Conservation (phyloP, 2,888 invertebrate genomes). For the Liposcelis brunnea region DNA sequence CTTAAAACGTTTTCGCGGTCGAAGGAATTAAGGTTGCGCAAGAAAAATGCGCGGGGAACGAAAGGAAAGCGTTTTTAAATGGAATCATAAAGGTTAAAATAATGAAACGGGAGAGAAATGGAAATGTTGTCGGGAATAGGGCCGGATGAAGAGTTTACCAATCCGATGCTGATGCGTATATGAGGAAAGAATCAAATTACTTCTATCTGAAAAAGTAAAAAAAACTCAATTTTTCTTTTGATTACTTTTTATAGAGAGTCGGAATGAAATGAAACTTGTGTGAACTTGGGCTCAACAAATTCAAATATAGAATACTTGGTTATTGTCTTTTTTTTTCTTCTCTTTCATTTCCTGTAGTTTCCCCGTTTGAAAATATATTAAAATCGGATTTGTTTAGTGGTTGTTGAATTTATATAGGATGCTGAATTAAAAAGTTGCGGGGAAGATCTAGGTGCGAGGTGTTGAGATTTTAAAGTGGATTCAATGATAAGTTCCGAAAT, state of each 20-base stretch:
- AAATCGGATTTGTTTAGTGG: too few relatives aligned
- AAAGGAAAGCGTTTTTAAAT: not conserved
- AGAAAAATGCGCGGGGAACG: not conserved
- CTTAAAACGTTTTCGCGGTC: not conserved
- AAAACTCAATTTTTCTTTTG: conserved; percentile 10
- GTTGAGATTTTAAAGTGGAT: too few relatives aligned
- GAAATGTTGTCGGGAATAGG: not conserved
- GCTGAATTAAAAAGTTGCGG: too few relatives aligned
- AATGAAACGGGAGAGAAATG: not conserved
- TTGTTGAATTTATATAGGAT: too few relatives aligned
- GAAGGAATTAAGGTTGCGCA: not conserved
- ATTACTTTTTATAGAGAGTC: conserved; percentile 8
- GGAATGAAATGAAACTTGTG: not conserved
- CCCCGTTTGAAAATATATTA: too few relatives aligned
- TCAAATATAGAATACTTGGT: conserved; percentile 1
- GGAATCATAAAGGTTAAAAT: not conserved
- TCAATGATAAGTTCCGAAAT: too few relatives aligned
- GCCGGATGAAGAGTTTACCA: not conserved
- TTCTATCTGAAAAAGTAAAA: conserved; percentile 8
- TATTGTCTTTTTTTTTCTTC: too few relatives aligned
- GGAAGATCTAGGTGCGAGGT: too few relatives aligned
- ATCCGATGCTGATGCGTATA: conserved; percentile 4
- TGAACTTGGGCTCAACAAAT: conserved; percentile 7
- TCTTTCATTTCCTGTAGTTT: too few relatives aligned
- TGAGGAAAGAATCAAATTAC: conserved; percentile 9